Percentiles rank a stretch among this genome's conserved stretches.
Evolutionary conservation across 2,888 invertebrate species (phyloP).

Genomic region (Dendrolimus pini): DNA sequence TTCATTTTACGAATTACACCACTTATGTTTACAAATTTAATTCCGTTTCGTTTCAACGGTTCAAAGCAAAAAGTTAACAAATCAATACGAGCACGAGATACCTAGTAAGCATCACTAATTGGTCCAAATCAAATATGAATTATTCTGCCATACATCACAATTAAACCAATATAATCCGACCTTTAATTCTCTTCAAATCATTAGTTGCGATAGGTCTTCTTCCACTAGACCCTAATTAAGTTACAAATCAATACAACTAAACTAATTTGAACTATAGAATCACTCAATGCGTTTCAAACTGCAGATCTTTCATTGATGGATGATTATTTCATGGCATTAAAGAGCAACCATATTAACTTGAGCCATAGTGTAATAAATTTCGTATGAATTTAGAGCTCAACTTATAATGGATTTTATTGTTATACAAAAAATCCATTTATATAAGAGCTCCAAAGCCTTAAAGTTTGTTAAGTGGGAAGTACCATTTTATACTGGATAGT

Average conservation of each 20-base stretch:
- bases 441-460: not conserved
- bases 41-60: conserved; percentile 7
- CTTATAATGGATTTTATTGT: conserved; percentile 9
- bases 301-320: no score
- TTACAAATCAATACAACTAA: conserved; percentile 9
- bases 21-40: not conserved
- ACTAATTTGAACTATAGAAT: conserved; percentile 6
- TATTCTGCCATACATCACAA: conserved; percentile 43
- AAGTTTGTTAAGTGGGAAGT: not conserved
- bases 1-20: no score
- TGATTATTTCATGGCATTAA: not conserved
- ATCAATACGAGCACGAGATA: conserved; percentile 44
- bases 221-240: conserved; percentile 10
- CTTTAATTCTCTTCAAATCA: conserved; percentile 8
- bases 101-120: conserved; percentile 72
- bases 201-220: conserved; percentile 8
- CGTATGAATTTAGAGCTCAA: conserved; percentile 19
- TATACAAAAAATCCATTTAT: not conserved
- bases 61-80: conserved; percentile 32
- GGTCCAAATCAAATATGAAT: conserved; percentile 69
- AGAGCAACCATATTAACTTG: not conserved
- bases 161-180: conserved; percentile 29
- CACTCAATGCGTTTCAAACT: no score
- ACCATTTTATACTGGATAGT: not conserved
- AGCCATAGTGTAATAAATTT: not conserved